Conservation (phyloP, 2,113 vertebrate genomes). For the Atlantisia rogersi region DNA sequence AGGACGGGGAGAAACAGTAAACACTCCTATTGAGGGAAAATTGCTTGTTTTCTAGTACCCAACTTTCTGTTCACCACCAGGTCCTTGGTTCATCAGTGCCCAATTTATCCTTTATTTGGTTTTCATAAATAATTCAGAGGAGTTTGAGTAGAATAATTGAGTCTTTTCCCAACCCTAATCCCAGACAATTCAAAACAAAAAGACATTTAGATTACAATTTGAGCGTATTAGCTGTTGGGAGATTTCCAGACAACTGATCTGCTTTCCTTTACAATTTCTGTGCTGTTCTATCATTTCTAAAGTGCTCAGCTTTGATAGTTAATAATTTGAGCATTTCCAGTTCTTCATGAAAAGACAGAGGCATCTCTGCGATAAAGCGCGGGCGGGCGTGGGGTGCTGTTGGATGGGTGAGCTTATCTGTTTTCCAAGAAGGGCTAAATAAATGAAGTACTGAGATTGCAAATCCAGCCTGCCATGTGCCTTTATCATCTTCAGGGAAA, state of each 20-base stretch:
- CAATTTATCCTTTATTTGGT: conserved; percentile 77
- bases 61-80: conserved; percentile 56
- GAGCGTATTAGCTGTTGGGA: conserved; percentile 60
- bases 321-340: conserved; percentile 67
- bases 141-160: conserved; percentile 74
- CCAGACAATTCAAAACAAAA: conserved; percentile 73
- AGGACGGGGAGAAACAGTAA: conserved; percentile 71
- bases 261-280: conserved; percentile 57
- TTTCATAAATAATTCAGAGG: conserved; percentile 80
- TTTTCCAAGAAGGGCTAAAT: conserved; percentile 52
- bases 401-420: conserved; percentile 54
- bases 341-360: conserved; percentile 38
- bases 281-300: conserved; percentile 49
- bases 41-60: conserved; percentile 72
- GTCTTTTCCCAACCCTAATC: conserved; percentile 72
- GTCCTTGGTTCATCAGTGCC: conserved; percentile 70
- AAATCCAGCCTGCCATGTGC: conserved; percentile 34
- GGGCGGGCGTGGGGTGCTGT: neutral
- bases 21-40: conserved; percentile 74
- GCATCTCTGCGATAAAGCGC: conserved; percentile 2
- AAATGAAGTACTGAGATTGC: conserved; percentile 47
- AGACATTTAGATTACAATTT: conserved; percentile 69
- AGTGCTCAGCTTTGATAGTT: conserved; percentile 64
- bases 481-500: conserved; percentile 42
- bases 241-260: conserved; percentile 62